A percentile compares a stretch with the other conserved stretches of the same genome.
Conservation (phyloP, 2,113 vertebrate genomes). For the Arizona elegans region DNA sequence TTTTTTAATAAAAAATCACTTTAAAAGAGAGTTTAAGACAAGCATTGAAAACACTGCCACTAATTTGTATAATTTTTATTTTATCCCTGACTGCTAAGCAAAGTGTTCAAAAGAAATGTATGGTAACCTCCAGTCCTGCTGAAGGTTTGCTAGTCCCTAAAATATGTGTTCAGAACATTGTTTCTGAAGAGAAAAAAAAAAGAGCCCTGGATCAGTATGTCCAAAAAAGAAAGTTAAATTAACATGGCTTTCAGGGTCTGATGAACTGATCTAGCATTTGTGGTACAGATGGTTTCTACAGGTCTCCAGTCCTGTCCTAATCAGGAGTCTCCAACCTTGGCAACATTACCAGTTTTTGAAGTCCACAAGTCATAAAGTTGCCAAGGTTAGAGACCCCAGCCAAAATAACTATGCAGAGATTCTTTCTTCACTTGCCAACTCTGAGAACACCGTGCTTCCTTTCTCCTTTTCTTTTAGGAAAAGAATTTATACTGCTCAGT, state of each 20-base stretch:
- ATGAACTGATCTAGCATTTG: not conserved
- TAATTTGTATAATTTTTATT: not conserved
- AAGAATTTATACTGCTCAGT: not conserved
- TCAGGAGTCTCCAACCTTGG: not conserved
- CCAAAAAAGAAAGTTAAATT: not conserved
- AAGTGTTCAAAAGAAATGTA: not conserved
- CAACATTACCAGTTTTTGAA: not conserved
- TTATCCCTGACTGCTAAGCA: not conserved
- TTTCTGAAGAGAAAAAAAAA: not conserved
- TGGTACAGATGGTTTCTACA: not conserved
- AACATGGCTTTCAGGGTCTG: not conserved
- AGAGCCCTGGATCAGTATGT: not conserved
- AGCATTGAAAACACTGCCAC: not conserved
- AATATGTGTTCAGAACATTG: not conserved
- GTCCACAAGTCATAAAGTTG: too few relatives aligned
- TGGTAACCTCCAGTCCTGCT: not conserved
- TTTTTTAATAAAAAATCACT: not conserved
- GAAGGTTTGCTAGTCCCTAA: not conserved
- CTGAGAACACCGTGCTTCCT: not conserved
- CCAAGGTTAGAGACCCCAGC: not conserved
- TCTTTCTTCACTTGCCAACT: not conserved
- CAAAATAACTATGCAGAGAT: not conserved
- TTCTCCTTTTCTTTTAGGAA: not conserved
- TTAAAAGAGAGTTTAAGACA: not conserved
- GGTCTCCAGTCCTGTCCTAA: not conserved